These are phyloP conservation scores for Coturnix japonica DNA, from an alignment of 2,113 vertebrate genomes.

Conservation along the genomic window DNA sequence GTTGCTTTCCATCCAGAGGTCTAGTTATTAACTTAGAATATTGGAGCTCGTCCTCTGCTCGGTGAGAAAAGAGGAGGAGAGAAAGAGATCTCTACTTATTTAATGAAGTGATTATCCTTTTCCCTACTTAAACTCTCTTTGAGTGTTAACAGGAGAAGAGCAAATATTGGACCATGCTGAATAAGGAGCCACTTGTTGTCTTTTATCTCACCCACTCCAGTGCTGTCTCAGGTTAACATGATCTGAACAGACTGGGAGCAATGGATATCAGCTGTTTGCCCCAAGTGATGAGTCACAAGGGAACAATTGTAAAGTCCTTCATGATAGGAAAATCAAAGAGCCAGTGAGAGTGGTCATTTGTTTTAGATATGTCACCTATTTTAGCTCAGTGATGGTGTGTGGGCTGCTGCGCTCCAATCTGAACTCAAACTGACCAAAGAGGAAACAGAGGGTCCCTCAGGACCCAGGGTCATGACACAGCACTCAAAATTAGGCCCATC, in stretches of 20 bases:
- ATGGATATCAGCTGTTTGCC: not conserved
- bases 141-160: not conserved
- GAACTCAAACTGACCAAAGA: not conserved
- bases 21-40: not conserved
- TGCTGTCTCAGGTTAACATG: not conserved
- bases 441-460: not conserved
- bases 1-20: not conserved
- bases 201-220: not conserved
- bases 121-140: not conserved
- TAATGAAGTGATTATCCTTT: not conserved
- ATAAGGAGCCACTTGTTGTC: not conserved
- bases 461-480: not conserved
- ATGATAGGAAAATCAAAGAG: not conserved
- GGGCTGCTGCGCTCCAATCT: not conserved
- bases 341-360: not conserved
- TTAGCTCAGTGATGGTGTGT: not conserved
- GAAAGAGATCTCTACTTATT: not conserved
- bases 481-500: not conserved
- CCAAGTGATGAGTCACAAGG: not conserved
- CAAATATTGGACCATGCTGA: not conserved
- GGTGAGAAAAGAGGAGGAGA: not conserved
- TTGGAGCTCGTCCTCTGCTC: not conserved
- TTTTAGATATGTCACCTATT: slow-evolving; percentile 7
- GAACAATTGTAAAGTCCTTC: not conserved
- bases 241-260: not conserved